Percentiles rank a stretch among this genome's conserved stretches.
phyloP scores from a whole-genome alignment of 2,888 invertebrate genomes.

The Creontiades dilutus region DNA sequence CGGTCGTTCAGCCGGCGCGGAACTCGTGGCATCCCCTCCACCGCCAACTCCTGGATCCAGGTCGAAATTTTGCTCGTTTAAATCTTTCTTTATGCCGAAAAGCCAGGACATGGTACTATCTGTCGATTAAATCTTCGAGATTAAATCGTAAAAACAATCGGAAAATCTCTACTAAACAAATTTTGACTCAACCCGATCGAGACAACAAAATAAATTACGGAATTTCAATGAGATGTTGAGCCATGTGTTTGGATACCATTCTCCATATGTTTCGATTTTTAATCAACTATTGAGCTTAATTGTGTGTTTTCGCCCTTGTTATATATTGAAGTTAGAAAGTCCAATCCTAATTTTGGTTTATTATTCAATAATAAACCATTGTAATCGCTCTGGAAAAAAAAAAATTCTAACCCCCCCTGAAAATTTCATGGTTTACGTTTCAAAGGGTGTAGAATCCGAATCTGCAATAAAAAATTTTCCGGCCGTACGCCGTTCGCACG shows the following conservation, averaged over 20 bases:
- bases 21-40: neutral
- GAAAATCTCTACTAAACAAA: neutral
- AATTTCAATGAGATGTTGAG: neutral
- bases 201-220: neutral
- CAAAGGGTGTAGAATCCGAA: no score
- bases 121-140: neutral
- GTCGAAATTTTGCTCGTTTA: constrained; percentile 1
- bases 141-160: neutral
- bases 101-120: constrained; percentile 91
- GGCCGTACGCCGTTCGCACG: no score
- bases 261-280: neutral
- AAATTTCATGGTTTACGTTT: no score
- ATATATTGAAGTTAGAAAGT: neutral
- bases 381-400: no score
- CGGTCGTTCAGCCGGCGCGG: neutral
- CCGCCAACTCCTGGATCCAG: neutral
- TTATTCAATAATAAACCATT: no score
- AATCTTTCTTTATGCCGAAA: constrained; percentile 86
- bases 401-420: no score
- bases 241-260: neutral
- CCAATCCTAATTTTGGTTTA: no score
- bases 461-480: no score
- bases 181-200: neutral
- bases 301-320: neutral
- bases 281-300: neutral